Evolutionary conservation across 2,888 invertebrate genomes (phyloP), one percentile per base, ranked within the genome.

Genomic region (Listrodromus nycthemerus): DNA sequence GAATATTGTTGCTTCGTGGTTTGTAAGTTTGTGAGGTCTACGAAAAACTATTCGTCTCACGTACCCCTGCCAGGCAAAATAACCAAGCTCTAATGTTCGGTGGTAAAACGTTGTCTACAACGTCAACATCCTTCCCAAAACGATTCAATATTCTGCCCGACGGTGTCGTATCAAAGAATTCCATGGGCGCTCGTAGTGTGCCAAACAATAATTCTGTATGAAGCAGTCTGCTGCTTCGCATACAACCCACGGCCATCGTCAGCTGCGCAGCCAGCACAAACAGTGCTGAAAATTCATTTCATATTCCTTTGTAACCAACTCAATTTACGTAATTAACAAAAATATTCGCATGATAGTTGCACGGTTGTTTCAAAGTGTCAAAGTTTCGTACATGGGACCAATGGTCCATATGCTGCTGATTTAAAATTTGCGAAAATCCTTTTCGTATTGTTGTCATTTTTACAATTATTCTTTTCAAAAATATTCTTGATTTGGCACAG

Each of bases 81-180:
- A 92, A 90, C 96, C 96, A 97, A 89, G 96, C 96, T 91, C 96
- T 94, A 91, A 97, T 94, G 89, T 95, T 96, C 95, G 95, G 95
- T 71, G 96, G 96, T 92, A 96, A 94, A 91, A 95, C 94, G 93
- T 95, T 96, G 95, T 96, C 96, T 93, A 96, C 94, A 90, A 95
- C 94, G 93, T 96, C 96, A 88, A 96, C 94, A 93, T 96, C 96
- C 95, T 96, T 96, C 93, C 96, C 95, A 95, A 96, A 96, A 88
- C 97, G 95, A 95, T 97, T 97, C 94, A 97, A 95, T 92, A 97
- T 95, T 92, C 97, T 95, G 93, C 97, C 97, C 86, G 96, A 94
- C 85, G 97, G 97, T 90, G 97, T 97, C 89, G 96, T 96, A 94
- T 97, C 97, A 95, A 96, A 97, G 95, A 97, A 97, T 92, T 95